phyloP scores from a whole-genome alignment of 2,113 vertebrate species.

The Varanus salvator region DNA sequence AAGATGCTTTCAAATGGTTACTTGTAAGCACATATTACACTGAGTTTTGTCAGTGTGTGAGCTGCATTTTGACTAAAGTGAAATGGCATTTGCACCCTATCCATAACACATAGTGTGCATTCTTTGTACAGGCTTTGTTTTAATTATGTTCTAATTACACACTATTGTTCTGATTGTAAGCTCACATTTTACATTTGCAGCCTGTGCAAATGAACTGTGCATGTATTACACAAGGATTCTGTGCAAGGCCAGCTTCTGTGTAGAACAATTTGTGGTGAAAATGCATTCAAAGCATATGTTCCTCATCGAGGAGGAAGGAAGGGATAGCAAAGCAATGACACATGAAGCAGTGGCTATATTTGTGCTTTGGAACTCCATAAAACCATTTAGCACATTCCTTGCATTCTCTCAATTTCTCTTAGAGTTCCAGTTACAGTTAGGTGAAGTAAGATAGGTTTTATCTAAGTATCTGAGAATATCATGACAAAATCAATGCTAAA shows the following conservation, averaged over 20 bases:
- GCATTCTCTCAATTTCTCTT: background rate
- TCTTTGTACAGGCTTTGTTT: background rate
- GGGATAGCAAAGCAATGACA: background rate
- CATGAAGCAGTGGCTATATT: background rate
- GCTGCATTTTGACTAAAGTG: background rate
- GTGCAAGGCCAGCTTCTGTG: background rate
- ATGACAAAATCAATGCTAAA: background rate
- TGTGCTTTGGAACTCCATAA: background rate
- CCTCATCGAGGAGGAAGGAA: background rate
- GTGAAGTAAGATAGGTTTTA: too few species aligned
- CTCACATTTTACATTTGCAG: background rate
- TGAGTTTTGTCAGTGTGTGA: too few species aligned
- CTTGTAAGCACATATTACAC: too few species aligned
- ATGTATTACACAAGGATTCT: background rate
- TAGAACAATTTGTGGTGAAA: background rate
- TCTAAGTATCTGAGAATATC: background rate
- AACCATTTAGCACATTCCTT: too few species aligned
- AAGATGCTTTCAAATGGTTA: background rate
- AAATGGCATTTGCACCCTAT: background rate
- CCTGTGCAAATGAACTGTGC: background rate
- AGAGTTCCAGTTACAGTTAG: background rate
- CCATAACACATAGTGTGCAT: background rate
- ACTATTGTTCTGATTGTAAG: background rate
- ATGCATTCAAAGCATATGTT: background rate
- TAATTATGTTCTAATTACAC: background rate